Conservation (phyloP, 1,140 invertebrate genomes). For the Ceratosolen fusciceps region DNA sequence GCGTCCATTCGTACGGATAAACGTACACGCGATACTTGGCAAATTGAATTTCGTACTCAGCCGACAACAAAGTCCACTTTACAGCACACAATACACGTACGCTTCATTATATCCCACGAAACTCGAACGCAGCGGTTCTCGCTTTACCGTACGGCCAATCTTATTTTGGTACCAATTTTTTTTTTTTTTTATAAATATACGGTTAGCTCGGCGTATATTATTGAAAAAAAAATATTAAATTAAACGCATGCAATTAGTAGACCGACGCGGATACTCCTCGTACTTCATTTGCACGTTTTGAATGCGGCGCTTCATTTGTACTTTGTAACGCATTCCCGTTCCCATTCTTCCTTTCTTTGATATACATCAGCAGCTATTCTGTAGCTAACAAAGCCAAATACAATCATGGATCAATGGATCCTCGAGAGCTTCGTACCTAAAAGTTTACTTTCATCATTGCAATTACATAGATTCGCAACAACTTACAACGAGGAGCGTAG, state of each 20-base stretch:
- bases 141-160: too few relatives aligned
- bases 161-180: too few relatives aligned
- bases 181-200: too few relatives aligned
- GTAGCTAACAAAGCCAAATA: background rate
- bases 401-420: background rate
- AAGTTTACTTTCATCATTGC: background rate
- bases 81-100: too few relatives aligned
- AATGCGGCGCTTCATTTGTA: background rate
- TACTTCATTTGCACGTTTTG: background rate
- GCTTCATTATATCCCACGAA: too few relatives aligned
- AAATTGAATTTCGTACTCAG: background rate
- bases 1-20: background rate
- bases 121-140: too few relatives aligned
- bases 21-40: background rate
- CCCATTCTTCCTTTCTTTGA: background rate
- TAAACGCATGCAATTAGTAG: background rate
- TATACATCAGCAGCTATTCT: background rate
- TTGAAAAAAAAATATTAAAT: background rate
- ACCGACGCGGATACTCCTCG: background rate
- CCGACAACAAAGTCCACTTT: background rate
- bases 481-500: too few relatives aligned
- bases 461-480: too few relatives aligned
- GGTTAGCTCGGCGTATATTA: too few relatives aligned
- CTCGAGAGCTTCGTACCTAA: background rate
- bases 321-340: background rate